A percentile compares a stretch with the other conserved stretches of the same genome.
Evolutionary conservation across 1,140 invertebrate species (phyloP).

Genomic region (Schlechtendalia chinensis): DNA sequence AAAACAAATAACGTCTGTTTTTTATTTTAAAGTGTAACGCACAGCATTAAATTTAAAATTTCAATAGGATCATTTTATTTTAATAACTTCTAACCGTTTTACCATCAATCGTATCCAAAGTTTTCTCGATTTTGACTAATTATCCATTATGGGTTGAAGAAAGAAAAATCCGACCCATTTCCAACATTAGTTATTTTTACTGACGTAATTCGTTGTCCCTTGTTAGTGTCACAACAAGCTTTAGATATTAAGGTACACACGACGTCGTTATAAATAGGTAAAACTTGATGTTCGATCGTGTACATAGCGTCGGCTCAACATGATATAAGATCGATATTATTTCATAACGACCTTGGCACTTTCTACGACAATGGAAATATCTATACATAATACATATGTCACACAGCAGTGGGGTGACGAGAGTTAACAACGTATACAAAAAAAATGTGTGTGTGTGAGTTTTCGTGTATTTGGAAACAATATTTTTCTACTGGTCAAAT

Average conservation of each 20-base stretch:
- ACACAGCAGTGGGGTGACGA: not conserved
- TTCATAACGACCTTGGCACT: constrained; percentile 23
- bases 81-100: not conserved
- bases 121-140: not conserved
- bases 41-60: no score
- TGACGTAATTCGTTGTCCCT: constrained; percentile 16
- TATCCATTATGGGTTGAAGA: not conserved
- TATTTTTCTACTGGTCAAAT: no score
- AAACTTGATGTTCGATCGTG: not conserved
- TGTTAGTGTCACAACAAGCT: constrained; percentile 11
- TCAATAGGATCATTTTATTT: no score
- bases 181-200: not conserved
- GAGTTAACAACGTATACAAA: not conserved
- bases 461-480: no score
- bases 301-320: not conserved
- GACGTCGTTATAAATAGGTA: not conserved
- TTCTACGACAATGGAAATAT: not conserved
- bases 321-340: not conserved
- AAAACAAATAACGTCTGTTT: no score
- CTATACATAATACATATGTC: not conserved
- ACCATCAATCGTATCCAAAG: no score
- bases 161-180: not conserved
- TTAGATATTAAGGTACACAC: constrained; percentile 3
- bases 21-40: no score
- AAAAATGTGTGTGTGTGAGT: no score